phyloP scores from a whole-genome alignment of 2,113 vertebrate genomes.

The Hymenochirus boettgeri region DNA sequence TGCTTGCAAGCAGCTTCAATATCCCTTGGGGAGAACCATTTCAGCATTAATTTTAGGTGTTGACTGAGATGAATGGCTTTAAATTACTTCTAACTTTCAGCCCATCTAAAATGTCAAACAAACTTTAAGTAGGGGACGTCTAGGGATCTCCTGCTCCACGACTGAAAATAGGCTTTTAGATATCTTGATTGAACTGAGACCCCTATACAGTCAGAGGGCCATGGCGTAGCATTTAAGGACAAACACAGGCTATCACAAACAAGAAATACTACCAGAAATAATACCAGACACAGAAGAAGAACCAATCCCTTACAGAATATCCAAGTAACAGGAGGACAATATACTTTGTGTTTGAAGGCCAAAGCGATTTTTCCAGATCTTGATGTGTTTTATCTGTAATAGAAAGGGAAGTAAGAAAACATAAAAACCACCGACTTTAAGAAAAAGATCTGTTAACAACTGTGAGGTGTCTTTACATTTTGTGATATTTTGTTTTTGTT shows the following conservation, averaged over 20 bases:
- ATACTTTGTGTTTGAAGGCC: too few relatives aligned
- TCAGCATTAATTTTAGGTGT: constrained; percentile 60
- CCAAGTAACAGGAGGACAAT: neutral
- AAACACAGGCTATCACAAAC: constrained; percentile 30
- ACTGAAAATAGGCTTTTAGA: constrained; percentile 44
- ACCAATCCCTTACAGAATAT: constrained; percentile 2
- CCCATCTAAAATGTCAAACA: constrained; percentile 61
- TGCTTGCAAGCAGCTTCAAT: constrained; percentile 48
- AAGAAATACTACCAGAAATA: too few relatives aligned
- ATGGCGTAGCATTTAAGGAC: constrained; percentile 46
- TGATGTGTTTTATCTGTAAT: too few relatives aligned
- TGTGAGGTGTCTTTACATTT: too few relatives aligned
- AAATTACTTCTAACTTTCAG: constrained; percentile 62
- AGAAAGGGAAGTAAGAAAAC: too few relatives aligned
- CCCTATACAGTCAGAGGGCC: constrained; percentile 36
- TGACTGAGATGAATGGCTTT: constrained; percentile 60
- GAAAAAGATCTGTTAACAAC: too few relatives aligned
- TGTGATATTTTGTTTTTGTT: too few relatives aligned
- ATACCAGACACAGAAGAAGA: constrained; percentile 33
- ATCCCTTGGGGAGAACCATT: constrained; percentile 51
- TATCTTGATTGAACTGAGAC: constrained; percentile 41
- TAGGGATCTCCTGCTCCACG: constrained; percentile 50
- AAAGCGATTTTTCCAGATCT: too few relatives aligned
- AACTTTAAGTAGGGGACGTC: constrained; percentile 56
- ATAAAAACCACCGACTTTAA: too few relatives aligned